These are phyloP conservation scores for Eupelmus urozonus DNA, from an alignment of 2,888 invertebrate genomes.

Conservation along the genomic window DNA sequence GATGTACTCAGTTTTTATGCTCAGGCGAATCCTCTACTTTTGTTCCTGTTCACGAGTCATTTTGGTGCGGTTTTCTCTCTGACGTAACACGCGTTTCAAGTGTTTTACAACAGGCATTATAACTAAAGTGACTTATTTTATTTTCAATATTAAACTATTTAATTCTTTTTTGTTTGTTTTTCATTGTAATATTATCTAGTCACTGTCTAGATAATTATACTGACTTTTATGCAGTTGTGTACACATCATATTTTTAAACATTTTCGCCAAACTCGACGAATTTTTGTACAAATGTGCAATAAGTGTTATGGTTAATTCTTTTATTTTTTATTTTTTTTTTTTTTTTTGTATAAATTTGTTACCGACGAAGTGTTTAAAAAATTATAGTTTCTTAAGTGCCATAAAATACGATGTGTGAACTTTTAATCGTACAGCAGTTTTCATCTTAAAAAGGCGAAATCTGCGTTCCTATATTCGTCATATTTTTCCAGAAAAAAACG, in stretches of 20 bases:
- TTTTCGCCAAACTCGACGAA: slow-evolving; percentile 27
- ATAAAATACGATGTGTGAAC: slow-evolving; percentile 52
- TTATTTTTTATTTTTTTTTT: slow-evolving; percentile 15
- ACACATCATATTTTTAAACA: slow-evolving; percentile 27
- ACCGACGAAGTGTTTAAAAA: slow-evolving; percentile 37
- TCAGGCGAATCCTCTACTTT: slow-evolving; percentile 31
- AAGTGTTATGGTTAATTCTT: slow-evolving; percentile 24
- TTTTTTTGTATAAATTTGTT: slow-evolving; percentile 44
- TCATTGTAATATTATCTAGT: slow-evolving; percentile 64
- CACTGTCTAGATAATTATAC: slow-evolving; percentile 64
- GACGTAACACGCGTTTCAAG: not conserved
- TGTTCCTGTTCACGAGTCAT: slow-evolving; percentile 36
- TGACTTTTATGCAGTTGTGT: slow-evolving; percentile 39
- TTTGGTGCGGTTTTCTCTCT: slow-evolving; percentile 38
- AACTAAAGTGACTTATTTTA: slow-evolving; percentile 14
- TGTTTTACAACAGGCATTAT: slow-evolving; percentile 9
- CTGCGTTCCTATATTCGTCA: slow-evolving; percentile 51
- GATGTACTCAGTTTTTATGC: slow-evolving; percentile 40
- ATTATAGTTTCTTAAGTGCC: slow-evolving; percentile 59
- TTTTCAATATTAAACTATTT: slow-evolving; percentile 26
- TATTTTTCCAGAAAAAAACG: slow-evolving; percentile 27
- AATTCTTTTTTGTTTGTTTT: slow-evolving; percentile 23
- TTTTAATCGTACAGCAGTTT: slow-evolving; percentile 37
- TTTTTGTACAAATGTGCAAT: slow-evolving; percentile 49
- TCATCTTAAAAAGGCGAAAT: slow-evolving; percentile 21